phyloP scores from a whole-genome alignment of 2,888 invertebrate species.

The Dysmachus trigonus region DNA sequence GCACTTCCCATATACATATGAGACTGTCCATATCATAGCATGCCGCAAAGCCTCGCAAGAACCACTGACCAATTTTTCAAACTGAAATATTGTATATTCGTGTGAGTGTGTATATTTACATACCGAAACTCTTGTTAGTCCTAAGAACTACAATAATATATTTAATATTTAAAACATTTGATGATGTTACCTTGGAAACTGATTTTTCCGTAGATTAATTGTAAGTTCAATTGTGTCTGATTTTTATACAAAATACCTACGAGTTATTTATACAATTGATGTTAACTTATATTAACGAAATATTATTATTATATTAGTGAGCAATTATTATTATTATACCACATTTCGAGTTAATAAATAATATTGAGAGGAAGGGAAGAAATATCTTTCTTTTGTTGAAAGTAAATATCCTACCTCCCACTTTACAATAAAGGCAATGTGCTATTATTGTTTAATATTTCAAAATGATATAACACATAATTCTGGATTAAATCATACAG shows the following conservation, averaged over 20 bases:
- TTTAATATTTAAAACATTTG: neutral
- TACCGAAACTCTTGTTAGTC: slow-evolving; percentile 16
- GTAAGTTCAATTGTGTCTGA: slow-evolving; percentile 25
- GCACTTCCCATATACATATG: neutral
- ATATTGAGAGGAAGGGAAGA: neutral
- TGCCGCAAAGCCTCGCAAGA: neutral
- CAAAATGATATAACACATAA: too few species aligned
- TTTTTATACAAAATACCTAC: slow-evolving; percentile 18
- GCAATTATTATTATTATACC: neutral
- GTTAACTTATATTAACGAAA: slow-evolving; percentile 28
- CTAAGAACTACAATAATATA: slow-evolving; percentile 11
- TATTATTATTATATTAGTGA: slow-evolving; percentile 3
- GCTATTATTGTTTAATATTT: too few species aligned
- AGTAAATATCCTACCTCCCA: neutral
- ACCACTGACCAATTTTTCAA: slow-evolving; percentile 23
- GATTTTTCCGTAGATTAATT: slow-evolving; percentile 28
- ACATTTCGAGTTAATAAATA: neutral
- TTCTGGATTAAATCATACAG: too few species aligned
- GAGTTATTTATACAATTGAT: slow-evolving; percentile 20
- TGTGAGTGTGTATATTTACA: slow-evolving; percentile 1
- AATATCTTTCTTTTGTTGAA: neutral
- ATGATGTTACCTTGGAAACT: slow-evolving; percentile 34
- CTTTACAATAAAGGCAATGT: too few species aligned
- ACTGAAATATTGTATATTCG: neutral
- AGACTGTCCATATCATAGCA: slow-evolving; percentile 5